phyloP scores from a whole-genome alignment of 2,888 invertebrate genomes.

The Koerneria pararmatus region DNA sequence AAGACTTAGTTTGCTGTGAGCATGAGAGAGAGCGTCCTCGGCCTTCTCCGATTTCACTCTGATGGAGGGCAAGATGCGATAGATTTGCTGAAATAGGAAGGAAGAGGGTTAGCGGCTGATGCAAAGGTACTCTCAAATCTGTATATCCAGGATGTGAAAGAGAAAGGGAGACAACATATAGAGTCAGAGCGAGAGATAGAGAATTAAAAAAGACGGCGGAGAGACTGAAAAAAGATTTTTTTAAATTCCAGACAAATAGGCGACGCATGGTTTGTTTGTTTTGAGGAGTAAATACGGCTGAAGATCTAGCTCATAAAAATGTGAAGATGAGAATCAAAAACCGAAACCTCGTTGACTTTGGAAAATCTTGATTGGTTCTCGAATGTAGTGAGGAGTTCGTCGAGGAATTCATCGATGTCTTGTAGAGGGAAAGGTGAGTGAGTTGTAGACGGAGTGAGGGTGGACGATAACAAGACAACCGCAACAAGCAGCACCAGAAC shows the following conservation, averaged over 20 bases:
- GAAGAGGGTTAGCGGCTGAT: no score
- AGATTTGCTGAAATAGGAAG: background rate
- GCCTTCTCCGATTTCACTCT: slow-evolving; percentile 6
- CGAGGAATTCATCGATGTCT: slow-evolving; percentile 27
- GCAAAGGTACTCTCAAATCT: background rate
- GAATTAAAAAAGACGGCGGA: background rate
- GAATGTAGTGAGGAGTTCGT: slow-evolving; percentile 28
- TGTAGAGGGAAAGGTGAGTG: slow-evolving; percentile 24
- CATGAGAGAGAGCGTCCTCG: background rate
- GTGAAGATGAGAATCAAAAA: background rate
- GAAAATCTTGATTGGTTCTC: slow-evolving; percentile 28
- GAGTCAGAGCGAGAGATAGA: background rate
- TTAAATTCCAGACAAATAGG: background rate
- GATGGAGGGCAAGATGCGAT: background rate
- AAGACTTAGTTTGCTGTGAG: background rate
- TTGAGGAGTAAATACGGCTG: no score
- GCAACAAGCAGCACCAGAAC: slow-evolving; percentile 16
- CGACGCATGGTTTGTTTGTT: no score
- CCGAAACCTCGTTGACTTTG: slow-evolving; percentile 27
- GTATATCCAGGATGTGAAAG: background rate
- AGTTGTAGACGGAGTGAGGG: slow-evolving; percentile 20
- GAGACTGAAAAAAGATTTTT: background rate
- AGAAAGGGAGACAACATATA: background rate
- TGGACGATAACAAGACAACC: slow-evolving; percentile 2
- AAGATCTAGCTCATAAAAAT: no score